phyloP scores from a whole-genome alignment of 2,888 invertebrate genomes.

The Griposia aprilina region DNA sequence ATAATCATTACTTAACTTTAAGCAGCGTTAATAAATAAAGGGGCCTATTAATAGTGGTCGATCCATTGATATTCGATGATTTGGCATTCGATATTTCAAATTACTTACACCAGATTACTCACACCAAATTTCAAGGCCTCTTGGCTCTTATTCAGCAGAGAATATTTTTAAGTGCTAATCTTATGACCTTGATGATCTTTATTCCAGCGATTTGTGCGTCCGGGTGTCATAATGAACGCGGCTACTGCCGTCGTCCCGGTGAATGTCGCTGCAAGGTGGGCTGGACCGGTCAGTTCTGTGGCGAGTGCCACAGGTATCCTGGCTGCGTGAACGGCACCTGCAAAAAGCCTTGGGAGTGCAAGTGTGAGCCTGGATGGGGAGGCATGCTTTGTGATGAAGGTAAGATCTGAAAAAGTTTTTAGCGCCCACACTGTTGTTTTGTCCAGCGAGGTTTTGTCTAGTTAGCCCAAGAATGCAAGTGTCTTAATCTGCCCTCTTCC shows the following conservation, averaged over 20 bases:
- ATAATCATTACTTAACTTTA: too few species aligned
- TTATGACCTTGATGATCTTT: neutral
- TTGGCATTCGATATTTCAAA: neutral
- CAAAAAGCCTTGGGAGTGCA: conserved; percentile 96
- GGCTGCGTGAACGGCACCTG: conserved; percentile 97
- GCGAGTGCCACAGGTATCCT: conserved; percentile 96
- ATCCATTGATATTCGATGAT: neutral
- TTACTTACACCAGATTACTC: neutral
- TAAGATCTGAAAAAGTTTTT: conserved; percentile 72
- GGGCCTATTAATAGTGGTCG: neutral
- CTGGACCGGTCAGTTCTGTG: conserved; percentile 95
- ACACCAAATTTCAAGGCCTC: neutral
- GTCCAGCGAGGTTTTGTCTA: neutral
- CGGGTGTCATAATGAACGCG: conserved; percentile 95
- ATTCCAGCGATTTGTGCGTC: conserved; percentile 94
- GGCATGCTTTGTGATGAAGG: conserved; percentile 98
- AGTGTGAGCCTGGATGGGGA: conserved; percentile 96
- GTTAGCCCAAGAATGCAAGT: neutral
- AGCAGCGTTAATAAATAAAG: too few species aligned
- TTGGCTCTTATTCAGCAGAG: neutral
- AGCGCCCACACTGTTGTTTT: neutral
- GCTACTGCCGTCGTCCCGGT: conserved; percentile 94
- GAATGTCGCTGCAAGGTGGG: conserved; percentile 95
- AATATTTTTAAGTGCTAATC: neutral
- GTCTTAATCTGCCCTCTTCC: neutral